phyloP scores from a whole-genome alignment of 2,113 vertebrate species.

The Rhea americana region DNA sequence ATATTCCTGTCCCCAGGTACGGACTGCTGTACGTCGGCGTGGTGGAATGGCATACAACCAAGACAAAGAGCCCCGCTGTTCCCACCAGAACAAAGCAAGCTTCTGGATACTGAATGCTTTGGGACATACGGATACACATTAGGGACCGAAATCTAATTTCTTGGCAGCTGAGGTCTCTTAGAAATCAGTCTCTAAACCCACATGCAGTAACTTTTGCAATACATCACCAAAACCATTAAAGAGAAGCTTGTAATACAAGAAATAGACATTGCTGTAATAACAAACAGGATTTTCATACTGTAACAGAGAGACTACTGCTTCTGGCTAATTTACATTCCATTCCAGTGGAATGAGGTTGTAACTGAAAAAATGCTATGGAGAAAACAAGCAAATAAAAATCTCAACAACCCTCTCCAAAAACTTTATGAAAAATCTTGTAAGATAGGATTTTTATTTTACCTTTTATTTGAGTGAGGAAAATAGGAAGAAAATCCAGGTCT shows the following conservation, averaged over 20 bases:
- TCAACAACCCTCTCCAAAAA: not conserved
- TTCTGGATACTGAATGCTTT: constrained; percentile 23
- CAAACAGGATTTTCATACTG: constrained; percentile 42
- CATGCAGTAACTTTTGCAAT: not conserved
- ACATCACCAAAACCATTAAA: constrained; percentile 33
- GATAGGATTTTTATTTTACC: not conserved
- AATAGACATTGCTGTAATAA: constrained; percentile 27
- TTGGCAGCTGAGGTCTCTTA: not conserved
- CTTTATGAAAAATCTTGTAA: not conserved
- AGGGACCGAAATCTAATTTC: constrained; percentile 12
- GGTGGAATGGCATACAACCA: not conserved
- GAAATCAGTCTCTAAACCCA: constrained; percentile 5
- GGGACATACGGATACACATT: constrained; percentile 21
- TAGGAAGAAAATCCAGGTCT: not conserved
- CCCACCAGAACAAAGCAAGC: constrained; percentile 29
- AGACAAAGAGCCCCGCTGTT: constrained; percentile 63
- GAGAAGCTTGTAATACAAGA: constrained; percentile 32
- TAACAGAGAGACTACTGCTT: constrained; percentile 38
- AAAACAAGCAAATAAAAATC: not conserved
- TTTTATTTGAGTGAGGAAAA: not conserved
- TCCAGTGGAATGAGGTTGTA: constrained; percentile 20
- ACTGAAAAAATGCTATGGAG: not conserved
- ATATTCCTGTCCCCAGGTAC: constrained; percentile 51
- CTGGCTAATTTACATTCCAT: constrained; percentile 44
- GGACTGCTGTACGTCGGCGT: not conserved